Evolutionary conservation across 2,113 vertebrate genomes (phyloP).

Genomic region (Aphelocoma coerulescens): DNA sequence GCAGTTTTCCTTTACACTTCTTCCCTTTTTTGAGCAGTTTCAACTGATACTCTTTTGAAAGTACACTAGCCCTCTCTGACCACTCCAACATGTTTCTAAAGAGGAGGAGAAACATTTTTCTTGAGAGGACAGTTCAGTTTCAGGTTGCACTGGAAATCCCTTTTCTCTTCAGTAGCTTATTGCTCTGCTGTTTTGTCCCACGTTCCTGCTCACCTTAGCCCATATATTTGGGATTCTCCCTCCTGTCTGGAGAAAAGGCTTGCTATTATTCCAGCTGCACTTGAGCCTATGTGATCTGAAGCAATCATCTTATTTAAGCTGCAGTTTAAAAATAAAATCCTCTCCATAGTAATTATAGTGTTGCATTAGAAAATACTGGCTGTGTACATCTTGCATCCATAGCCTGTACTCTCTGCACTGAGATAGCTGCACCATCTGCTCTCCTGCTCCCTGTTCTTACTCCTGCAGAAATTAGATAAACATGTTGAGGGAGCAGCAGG

Average conservation of each 20-base stretch:
- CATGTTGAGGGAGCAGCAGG: conserved; percentile 49
- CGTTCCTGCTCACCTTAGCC: background rate
- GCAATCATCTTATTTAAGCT: conserved; percentile 31
- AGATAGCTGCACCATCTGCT: conserved; percentile 53
- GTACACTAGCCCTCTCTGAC: background rate
- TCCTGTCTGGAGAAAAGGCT: background rate
- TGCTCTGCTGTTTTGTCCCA: background rate
- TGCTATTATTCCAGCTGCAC: background rate
- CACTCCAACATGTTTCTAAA: background rate
- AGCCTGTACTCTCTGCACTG: background rate
- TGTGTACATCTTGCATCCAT: background rate
- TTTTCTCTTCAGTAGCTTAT: background rate
- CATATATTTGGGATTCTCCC: background rate
- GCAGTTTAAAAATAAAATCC: conserved; percentile 21
- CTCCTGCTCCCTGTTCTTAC: conserved; percentile 22
- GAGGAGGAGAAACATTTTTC: background rate
- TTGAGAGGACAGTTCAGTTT: background rate
- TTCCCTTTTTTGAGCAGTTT: background rate
- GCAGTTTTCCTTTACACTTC: background rate
- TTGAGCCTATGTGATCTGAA: conserved; percentile 31
- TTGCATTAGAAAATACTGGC: background rate
- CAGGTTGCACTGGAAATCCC: background rate
- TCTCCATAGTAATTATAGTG: conserved; percentile 1
- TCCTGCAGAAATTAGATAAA: conserved; percentile 55
- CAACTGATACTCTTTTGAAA: background rate